phyloP scores from a whole-genome alignment of 2,113 vertebrate species.

The Pterocles gutturalis region DNA sequence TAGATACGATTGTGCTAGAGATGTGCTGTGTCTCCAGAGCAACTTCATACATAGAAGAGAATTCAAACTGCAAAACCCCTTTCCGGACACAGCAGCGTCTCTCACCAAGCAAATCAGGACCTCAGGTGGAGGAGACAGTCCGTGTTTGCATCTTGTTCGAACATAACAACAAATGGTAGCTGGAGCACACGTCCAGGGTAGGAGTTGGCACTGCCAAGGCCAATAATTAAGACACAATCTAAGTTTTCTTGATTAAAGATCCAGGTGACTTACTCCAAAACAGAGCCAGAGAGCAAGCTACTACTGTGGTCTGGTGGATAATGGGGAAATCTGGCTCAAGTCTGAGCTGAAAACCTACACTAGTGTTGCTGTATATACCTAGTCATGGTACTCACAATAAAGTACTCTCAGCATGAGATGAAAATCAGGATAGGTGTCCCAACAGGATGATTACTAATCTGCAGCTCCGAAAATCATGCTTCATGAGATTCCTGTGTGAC shows the following conservation, averaged over 20 bases:
- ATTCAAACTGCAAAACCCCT: background rate
- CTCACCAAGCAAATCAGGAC: background rate
- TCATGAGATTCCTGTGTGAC: background rate
- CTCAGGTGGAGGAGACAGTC: background rate
- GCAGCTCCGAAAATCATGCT: background rate
- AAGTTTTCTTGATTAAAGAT: background rate
- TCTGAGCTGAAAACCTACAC: background rate
- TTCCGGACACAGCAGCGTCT: background rate
- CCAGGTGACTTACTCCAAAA: background rate
- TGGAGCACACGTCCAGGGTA: background rate
- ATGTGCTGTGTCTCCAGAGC: background rate
- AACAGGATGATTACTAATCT: background rate
- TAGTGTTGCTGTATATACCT: background rate
- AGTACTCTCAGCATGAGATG: background rate
- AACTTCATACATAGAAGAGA: background rate
- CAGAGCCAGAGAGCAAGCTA: background rate
- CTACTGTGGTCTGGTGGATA: background rate
- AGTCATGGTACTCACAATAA: background rate
- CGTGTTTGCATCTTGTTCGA: background rate
- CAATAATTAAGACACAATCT: background rate
- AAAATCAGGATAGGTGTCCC: background rate
- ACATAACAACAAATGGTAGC: background rate
- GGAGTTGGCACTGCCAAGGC: background rate
- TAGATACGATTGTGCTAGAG: background rate
- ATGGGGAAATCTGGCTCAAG: background rate